A percentile compares a stretch with the other conserved stretches of the same genome.
These are phyloP conservation scores for Tricholaema leucomelas DNA, from an alignment of 2,113 vertebrate species.

Conservation along the genomic window DNA sequence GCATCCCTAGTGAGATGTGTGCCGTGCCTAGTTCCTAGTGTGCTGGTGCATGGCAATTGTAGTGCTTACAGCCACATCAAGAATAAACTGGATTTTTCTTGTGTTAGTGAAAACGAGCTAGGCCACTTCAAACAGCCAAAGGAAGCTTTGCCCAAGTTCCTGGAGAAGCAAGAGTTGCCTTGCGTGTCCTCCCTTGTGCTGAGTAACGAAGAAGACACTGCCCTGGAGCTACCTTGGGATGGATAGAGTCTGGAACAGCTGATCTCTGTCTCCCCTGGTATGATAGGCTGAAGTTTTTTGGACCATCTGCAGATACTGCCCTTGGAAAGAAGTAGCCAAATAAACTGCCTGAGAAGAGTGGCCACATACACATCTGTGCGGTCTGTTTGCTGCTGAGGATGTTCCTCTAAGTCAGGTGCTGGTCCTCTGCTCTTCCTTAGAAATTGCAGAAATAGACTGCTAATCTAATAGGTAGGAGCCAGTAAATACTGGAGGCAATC, in stretches of 20 bases:
- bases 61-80: neutral
- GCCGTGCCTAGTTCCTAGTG: neutral
- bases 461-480: neutral
- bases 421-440: neutral
- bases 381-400: neutral
- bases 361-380: neutral
- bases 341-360: neutral
- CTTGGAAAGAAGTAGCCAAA: neutral
- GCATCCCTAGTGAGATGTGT: neutral
- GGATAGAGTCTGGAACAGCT: neutral
- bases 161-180: neutral
- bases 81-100: neutral
- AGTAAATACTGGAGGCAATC: neutral
- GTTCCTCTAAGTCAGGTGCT: neutral
- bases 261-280: neutral
- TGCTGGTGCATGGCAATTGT: neutral
- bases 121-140: neutral
- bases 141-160: neutral
- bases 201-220: neutral
- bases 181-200: neutral
- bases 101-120: neutral
- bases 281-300: neutral
- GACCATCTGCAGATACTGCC: neutral
- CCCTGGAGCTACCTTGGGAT: neutral
- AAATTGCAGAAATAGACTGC: neutral